Percentiles rank a stretch among this genome's conserved stretches.
phyloP scores from a whole-genome alignment of 2,888 invertebrate genomes.

The Tiphia femorata region DNA sequence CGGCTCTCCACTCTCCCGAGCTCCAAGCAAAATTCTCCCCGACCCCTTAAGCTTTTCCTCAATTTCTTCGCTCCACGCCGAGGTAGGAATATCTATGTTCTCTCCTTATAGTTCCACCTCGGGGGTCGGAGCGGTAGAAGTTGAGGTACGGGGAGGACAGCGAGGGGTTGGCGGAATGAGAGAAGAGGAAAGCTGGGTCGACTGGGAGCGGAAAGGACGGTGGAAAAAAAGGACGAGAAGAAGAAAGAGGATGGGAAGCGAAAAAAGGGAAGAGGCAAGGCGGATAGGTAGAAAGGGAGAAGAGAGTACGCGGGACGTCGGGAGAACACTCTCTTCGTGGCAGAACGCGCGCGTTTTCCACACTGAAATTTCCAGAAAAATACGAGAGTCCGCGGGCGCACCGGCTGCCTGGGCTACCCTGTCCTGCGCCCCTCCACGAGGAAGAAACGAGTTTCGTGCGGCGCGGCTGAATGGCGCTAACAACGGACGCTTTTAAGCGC shows the following conservation, averaged over 20 bases:
- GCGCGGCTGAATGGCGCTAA: conserved; percentile 45
- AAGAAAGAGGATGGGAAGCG: too few species aligned
- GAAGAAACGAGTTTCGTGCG: conserved; percentile 38
- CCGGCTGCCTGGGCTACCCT: too few species aligned
- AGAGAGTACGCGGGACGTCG: conserved; percentile 33
- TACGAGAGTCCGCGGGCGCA: too few species aligned
- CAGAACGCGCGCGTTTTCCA: conserved; percentile 33
- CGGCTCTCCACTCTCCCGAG: conserved; percentile 47
- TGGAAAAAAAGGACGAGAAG: too few species aligned
- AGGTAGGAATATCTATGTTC: conserved; percentile 32
- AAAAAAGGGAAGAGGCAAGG: background rate
- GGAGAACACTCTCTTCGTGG: conserved; percentile 10
- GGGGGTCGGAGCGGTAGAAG: conserved; percentile 1
- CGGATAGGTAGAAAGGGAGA: conserved; percentile 5
- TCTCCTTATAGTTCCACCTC: conserved; percentile 19
- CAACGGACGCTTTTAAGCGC: conserved; percentile 45
- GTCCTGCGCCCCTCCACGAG: conserved; percentile 37
- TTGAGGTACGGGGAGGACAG: background rate
- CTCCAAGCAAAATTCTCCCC: conserved; percentile 49
- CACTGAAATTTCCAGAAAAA: conserved; percentile 48
- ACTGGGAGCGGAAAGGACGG: too few species aligned
- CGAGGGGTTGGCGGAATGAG: too few species aligned
- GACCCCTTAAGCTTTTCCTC: conserved; percentile 52
- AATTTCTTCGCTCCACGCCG: conserved; percentile 49
- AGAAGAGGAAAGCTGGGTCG: too few species aligned